phyloP scores from a whole-genome alignment of 2,113 vertebrate genomes.

The Tachuris rubrigastra region DNA sequence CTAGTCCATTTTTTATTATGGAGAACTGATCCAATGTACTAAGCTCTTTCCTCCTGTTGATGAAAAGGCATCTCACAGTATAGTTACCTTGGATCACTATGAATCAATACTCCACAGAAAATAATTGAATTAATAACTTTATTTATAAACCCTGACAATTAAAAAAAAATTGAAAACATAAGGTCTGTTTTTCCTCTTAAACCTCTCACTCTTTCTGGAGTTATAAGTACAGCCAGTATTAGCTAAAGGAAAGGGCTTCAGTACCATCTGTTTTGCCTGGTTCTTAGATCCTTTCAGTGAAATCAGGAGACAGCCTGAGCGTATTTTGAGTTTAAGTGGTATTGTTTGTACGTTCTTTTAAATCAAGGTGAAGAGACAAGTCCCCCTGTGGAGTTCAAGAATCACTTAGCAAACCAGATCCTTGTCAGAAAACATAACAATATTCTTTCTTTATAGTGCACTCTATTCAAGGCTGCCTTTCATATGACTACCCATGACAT shows the following conservation, averaged over 20 bases:
- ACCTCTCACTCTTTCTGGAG: neutral
- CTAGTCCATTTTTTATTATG: neutral
- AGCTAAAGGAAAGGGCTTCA: conserved; percentile 40
- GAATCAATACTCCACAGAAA: neutral
- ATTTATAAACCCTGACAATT: conserved; percentile 12
- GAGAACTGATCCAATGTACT: neutral
- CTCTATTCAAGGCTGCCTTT: conserved; percentile 58
- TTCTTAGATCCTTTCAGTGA: conserved; percentile 43
- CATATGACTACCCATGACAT: conserved; percentile 24
- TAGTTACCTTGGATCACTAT: neutral
- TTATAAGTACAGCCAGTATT: conserved; percentile 40
- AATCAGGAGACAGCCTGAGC: conserved; percentile 54
- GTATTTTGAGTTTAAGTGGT: conserved; percentile 59
- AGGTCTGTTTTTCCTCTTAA: conserved; percentile 8
- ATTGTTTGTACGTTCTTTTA: conserved; percentile 59
- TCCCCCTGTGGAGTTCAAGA: conserved; percentile 60
- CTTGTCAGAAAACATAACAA: conserved; percentile 62
- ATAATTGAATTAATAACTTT: conserved; percentile 6
- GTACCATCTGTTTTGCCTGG: conserved; percentile 58
- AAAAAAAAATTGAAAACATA: neutral
- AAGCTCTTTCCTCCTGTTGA: neutral
- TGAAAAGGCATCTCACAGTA: neutral
- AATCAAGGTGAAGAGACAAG: conserved; percentile 60
- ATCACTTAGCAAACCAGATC: conserved; percentile 58
- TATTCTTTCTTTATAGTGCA: conserved; percentile 59